phyloP scores from a whole-genome alignment of 2,797 vertebrate genomes.

The Naso thynnoides region DNA sequence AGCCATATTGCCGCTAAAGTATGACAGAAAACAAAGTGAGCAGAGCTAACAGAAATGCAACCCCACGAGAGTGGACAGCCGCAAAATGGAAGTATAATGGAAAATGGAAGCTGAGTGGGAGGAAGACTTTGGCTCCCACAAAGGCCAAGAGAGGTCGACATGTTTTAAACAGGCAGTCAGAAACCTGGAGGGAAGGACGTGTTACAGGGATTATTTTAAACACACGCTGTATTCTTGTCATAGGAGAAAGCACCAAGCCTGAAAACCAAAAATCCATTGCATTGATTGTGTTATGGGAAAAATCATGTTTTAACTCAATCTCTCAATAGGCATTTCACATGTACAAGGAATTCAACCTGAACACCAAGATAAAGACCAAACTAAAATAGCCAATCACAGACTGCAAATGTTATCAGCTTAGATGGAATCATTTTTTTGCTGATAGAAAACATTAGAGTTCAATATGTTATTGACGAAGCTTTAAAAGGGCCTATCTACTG shows the following conservation, averaged over 20 bases:
- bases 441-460: not conserved
- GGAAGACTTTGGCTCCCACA: slow-evolving; percentile 19
- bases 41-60: slow-evolving; percentile 31
- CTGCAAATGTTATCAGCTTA: too few relatives aligned
- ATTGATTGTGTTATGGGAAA: not conserved
- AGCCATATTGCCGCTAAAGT: slow-evolving; percentile 64
- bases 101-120: slow-evolving; percentile 47
- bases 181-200: slow-evolving; percentile 7
- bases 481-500: not conserved
- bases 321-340: not conserved
- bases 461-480: not conserved
- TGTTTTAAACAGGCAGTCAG: slow-evolving; percentile 24
- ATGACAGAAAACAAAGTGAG: slow-evolving; percentile 61
- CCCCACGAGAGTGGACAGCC: slow-evolving; percentile 44
- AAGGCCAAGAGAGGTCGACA: slow-evolving; percentile 29
- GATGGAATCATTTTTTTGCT: not conserved
- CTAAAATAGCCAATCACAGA: too few relatives aligned
- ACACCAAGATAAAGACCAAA: not conserved
- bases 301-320: too few relatives aligned
- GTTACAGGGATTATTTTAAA: slow-evolving; percentile 3
- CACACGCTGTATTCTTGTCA: not conserved
- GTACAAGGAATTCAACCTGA: not conserved
- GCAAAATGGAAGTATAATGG: slow-evolving; percentile 53
- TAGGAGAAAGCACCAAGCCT: rapidly evolving
- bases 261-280: not conserved